Base-by-base conservation (phyloP, 2,888 invertebrate genomes). In the Chaitophorus viminalis region DNA sequence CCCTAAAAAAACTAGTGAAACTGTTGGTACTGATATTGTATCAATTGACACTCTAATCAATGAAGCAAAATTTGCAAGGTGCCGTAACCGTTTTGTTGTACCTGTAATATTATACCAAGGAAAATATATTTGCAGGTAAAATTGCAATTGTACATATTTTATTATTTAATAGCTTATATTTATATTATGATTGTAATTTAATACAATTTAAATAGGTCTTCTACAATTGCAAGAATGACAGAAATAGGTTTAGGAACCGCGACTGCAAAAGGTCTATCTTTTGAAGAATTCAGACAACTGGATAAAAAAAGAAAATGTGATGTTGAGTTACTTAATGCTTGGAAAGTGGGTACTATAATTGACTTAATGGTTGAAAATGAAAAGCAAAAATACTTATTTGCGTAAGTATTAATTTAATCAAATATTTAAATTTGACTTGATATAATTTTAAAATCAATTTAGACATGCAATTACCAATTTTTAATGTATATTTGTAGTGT, bases 301-400 rank as follows among this genome's bases (percentile, higher is more conserved):
- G 94, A 94, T 91, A 92, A 93, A 90, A 93, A 94, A 84, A 92
- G 95, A 84, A 93, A 93, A 90, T 93, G 93, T 89, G 96, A 96
- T 91, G 95, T 95, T 84, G 93, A 94, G 90, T 92, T 96, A 77
- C 91, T 96, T 65, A 94, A 94, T 91, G 92, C 93, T 33, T 93
- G 95, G 60, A 94, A 94, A 90, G 94, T 96, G 29, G 93, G 93
- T 86, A 94, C 94, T 82, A 96, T 96, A 90, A 93, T 95, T 89
- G 96, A 96, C 92, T 93, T 96, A 85, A 96, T 96, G 96, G 95
- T 96, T 17, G 96, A 96, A 91, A 95, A 95, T 91, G 95, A 95
- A 90, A 96, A 96, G 92, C 94, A 95, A 72, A 96, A 96, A 92
- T 96, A 94, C 92, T 94, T 94, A 89, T 92, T 96, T 92, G 94